Evolutionary conservation across 30 jellyfish, hydroid and myxozoan genomes (phyloP).

Genomic region (Cassiopea andromeda): DNA sequence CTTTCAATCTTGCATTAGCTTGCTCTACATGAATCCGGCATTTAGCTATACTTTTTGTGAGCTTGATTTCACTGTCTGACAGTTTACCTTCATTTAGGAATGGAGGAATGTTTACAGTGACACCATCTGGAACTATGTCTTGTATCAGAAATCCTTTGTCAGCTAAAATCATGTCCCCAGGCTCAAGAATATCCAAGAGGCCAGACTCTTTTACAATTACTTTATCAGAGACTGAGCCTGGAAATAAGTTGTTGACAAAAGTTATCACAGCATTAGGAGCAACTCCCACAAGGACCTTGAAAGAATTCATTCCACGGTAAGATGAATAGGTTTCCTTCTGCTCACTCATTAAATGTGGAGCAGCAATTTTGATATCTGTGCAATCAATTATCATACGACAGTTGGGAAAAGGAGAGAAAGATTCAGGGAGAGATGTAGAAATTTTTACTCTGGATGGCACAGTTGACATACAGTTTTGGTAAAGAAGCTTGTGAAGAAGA

Average conservation of each 20-base stretch:
- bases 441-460: conserved; percentile 36
- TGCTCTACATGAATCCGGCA: conserved; percentile 43
- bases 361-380: conserved; percentile 32
- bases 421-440: conserved; percentile 7
- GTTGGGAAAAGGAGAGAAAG: conserved; percentile 44
- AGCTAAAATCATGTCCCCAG: conserved; percentile 40
- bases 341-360: not conserved
- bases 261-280: conserved; percentile 48
- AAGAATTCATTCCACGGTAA: conserved; percentile 35
- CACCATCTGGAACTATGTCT: conserved; percentile 31
- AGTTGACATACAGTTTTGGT: conserved; percentile 4
- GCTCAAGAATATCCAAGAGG: not conserved
- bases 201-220: conserved; percentile 26
- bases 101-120: conserved; percentile 44
- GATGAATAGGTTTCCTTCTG: conserved; percentile 25
- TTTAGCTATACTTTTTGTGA: conserved; percentile 7
- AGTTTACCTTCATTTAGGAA: conserved; percentile 24
- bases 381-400: conserved; percentile 33
- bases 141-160: conserved; percentile 10
- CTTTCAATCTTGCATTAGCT: conserved; percentile 41
- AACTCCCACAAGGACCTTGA: conserved; percentile 19
- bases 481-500: conserved; percentile 18
- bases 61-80: not conserved
- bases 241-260: conserved; percentile 14
- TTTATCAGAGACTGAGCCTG: conserved; percentile 24